A percentile compares a stretch with the other conserved stretches of the same genome.
phyloP scores from a whole-genome alignment of 1,140 invertebrate genomes.

The Zaprionus camerounensis region DNA sequence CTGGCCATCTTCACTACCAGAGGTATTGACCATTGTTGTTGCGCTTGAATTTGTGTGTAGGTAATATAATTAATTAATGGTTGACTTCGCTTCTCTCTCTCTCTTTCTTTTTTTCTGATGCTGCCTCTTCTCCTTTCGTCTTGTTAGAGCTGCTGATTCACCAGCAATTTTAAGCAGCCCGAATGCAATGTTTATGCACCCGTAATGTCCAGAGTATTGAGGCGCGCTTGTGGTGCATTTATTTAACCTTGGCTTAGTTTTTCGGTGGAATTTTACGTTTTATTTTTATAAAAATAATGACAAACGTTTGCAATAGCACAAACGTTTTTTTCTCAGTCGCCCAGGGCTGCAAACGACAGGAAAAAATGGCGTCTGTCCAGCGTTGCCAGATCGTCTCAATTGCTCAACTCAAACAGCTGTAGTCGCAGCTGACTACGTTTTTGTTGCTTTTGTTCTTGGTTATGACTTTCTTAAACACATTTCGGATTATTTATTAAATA shows the following conservation, averaged over 20 bases:
- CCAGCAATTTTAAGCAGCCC: constrained; percentile 28
- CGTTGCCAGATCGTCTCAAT: constrained; percentile 41
- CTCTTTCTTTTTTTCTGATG: not conserved
- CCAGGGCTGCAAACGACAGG: constrained; percentile 54
- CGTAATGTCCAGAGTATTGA: constrained; percentile 17
- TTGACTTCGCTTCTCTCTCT: constrained; percentile 15
- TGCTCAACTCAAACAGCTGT: constrained; percentile 48
- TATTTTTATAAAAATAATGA: constrained; percentile 53
- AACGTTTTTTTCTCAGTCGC: constrained; percentile 52
- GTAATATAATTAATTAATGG: constrained; percentile 30
- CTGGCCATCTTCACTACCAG: constrained; percentile 83
- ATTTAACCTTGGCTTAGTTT: constrained; percentile 33
- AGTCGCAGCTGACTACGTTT: constrained; percentile 55
- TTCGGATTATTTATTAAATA: not conserved
- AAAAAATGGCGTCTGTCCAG: constrained; percentile 64
- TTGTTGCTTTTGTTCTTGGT: not conserved
- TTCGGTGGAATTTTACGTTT: constrained; percentile 62
- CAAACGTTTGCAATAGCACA: constrained; percentile 53
- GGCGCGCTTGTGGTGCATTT: constrained; percentile 46
- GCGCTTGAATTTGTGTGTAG: constrained; percentile 18
- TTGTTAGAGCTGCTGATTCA: constrained; percentile 40
- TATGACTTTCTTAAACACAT: constrained; percentile 5
- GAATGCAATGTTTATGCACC: constrained; percentile 25
- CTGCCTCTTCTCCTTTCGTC: constrained; percentile 15
- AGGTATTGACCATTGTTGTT: constrained; percentile 70